Base-by-base conservation (phyloP, 2,797 vertebrate species). In the Scolopax bukidnonensis region DNA sequence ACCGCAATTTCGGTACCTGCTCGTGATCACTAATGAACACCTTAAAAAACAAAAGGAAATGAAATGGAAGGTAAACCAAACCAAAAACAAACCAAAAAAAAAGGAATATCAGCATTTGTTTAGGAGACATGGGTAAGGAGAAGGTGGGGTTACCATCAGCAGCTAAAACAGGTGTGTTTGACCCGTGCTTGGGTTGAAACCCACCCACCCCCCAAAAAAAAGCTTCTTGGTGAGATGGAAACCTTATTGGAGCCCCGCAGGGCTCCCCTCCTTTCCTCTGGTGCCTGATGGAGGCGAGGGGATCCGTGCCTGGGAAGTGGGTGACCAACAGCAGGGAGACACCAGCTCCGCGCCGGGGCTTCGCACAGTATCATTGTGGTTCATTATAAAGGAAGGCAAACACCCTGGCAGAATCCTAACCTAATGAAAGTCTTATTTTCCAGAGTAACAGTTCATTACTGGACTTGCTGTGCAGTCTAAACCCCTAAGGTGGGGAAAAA, bases 371-470 rank as follows among this genome's bases (percentile, higher is more conserved):
- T 84, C 88, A 74, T 36, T 36, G 36, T 12, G 95, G 89, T 89
- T 97, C 92, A 94, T 97, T 97, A 97, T 84, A 70, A 67, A 73
- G 87, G 63, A 54, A 75, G 70, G 27, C 56, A 90, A 74, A 87
- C 48, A 89, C 87, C 89, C 95, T 69, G 74, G 87, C 95, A 94
- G 89, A 93, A 96, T 89, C 96, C 96, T 95, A 97, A 96, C 95
- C 96, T 97, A 96, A 97, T 97, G 93, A 97, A 97, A 96, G 93
- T 28, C 95, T 97, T 69, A 95, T 97, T 97, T 97, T 69, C 93
- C 84, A 50, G 90, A 96, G 89, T 93, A 92, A 71, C 95, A 94
- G 96, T 96, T 97, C 93, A 97, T 97, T 97, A 96, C 92, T 82
- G 93, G 92, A 86, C 96, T 97, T 68, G 85, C 79, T 89, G 89